phyloP scores from a whole-genome alignment of 53 echinoderm and acorn worm species.

The Apostichopus leukothele region DNA sequence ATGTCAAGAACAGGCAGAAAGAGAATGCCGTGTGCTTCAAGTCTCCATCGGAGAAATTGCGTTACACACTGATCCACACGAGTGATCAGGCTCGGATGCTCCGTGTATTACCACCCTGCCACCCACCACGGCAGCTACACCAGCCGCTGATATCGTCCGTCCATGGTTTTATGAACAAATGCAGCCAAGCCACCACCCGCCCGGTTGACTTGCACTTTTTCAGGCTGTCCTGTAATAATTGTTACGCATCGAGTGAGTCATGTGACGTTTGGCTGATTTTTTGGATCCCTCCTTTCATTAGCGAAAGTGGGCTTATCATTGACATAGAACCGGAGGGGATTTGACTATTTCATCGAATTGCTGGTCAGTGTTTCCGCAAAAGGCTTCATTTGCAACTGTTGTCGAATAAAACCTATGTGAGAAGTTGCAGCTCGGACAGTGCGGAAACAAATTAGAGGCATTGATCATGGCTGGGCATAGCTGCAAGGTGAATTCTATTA shows the following conservation, averaged over 20 bases:
- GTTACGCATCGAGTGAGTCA: constrained; percentile 19
- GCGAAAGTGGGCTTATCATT: constrained; percentile 32
- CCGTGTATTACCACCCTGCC: neutral
- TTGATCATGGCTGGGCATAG: neutral
- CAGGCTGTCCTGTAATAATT: constrained; percentile 5
- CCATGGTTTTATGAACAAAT: neutral
- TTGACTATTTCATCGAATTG: neutral
- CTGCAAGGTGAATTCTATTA: constrained; percentile 26
- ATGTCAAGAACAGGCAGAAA: constrained; percentile 9
- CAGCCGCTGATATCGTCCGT: neutral
- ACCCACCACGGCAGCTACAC: constrained; percentile 20
- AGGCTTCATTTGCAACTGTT: neutral
- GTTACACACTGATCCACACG: constrained; percentile 6
- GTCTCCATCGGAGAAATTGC: neutral
- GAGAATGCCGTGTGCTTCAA: neutral
- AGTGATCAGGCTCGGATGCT: neutral
- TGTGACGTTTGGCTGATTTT: constrained; percentile 28
- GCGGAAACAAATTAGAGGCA: constrained; percentile 8
- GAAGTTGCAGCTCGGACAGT: neutral
- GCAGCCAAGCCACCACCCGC: neutral
- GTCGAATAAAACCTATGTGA: neutral
- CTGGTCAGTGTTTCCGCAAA: constrained; percentile 18
- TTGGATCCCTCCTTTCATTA: constrained; percentile 35
- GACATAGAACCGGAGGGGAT: constrained; percentile 28
- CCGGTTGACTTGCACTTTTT: constrained; percentile 26